Conservation (phyloP, 2,888 invertebrate genomes). For the Drosophila multiciliata region DNA sequence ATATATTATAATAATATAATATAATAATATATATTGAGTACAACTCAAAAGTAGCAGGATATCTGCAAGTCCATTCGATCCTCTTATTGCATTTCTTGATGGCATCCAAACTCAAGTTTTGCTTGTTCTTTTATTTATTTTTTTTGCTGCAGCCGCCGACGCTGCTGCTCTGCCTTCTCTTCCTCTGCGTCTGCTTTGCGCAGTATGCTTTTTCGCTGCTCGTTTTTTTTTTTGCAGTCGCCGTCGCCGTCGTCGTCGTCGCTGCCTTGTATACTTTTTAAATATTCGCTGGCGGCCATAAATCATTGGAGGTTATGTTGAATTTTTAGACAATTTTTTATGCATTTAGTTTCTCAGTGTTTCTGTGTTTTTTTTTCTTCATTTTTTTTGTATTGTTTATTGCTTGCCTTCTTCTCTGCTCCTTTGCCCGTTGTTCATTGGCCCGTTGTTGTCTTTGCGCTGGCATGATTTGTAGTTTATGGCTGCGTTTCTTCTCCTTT, state of each 20-base stretch:
- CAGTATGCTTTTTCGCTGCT: slow-evolving; percentile 22
- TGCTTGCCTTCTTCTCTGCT: slow-evolving; percentile 38
- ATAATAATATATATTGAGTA: too few relatives aligned
- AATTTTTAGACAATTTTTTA: slow-evolving; percentile 80
- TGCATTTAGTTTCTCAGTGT: slow-evolving; percentile 57
- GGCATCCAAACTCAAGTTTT: slow-evolving; percentile 23
- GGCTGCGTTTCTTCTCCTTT: slow-evolving; percentile 58
- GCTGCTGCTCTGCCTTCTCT: slow-evolving; percentile 4
- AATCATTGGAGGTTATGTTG: slow-evolving; percentile 84
- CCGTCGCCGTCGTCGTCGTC: slow-evolving; percentile 2
- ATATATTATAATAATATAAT: too few relatives aligned
- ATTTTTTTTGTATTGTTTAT: slow-evolving; percentile 2
- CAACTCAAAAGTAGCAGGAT: neutral
- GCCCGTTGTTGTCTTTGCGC: slow-evolving; percentile 56
- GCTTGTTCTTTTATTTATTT: slow-evolving; percentile 18
- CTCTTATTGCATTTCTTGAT: slow-evolving; percentile 10
- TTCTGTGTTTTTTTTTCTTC: slow-evolving; percentile 3
- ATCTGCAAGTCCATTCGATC: slow-evolving; percentile 13
- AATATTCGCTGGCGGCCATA: slow-evolving; percentile 83
- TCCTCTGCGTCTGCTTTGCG: slow-evolving; percentile 5
- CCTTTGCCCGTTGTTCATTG: slow-evolving; percentile 26
- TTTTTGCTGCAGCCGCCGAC: slow-evolving; percentile 12
- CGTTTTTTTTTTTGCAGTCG: slow-evolving; percentile 21
- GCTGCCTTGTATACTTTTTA: slow-evolving; percentile 75
- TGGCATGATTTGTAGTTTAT: slow-evolving; percentile 81